Evolutionary conservation across 2,113 vertebrate species (phyloP).

Genomic region (Eulacestoma nigropectus): DNA sequence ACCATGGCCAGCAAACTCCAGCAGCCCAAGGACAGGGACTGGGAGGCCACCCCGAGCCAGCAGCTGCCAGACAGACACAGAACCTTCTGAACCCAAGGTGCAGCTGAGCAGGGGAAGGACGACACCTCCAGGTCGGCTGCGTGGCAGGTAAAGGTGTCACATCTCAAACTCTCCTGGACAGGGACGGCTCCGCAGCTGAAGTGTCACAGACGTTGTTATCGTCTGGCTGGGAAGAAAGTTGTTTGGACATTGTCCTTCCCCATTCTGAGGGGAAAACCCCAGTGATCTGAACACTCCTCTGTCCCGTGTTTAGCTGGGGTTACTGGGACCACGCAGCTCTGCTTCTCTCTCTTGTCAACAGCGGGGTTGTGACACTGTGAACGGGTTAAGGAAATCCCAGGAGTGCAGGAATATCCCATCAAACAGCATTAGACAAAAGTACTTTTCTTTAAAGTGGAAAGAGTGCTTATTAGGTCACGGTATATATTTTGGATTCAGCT

Average conservation of each 20-base stretch:
- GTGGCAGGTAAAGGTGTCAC: not conserved
- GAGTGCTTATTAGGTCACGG: not conserved
- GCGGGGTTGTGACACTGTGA: not conserved
- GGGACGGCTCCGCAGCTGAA: not conserved
- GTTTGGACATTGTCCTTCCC: not conserved
- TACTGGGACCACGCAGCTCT: not conserved
- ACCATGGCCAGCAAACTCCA: not conserved
- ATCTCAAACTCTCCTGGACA: not conserved
- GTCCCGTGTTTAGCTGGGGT: not conserved
- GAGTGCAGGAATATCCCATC: slow-evolving; percentile 2
- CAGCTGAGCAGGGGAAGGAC: not conserved
- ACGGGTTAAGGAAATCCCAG: slow-evolving; percentile 7
- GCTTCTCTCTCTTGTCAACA: slow-evolving; percentile 15
- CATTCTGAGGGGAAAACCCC: not conserved
- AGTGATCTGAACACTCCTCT: not conserved
- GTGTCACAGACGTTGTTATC: not conserved
- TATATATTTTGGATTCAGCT: not conserved
- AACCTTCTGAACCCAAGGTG: not conserved
- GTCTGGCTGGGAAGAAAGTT: not conserved
- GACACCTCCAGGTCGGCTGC: not conserved
- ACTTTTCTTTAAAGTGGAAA: not conserved
- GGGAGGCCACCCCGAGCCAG: not conserved
- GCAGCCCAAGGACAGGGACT: not conserved
- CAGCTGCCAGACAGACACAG: not conserved
- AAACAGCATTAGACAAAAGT: not conserved